Evolutionary conservation across 2,888 invertebrate genomes (phyloP), one percentile per base, ranked within the genome.

Genomic region (Rhorus exstirpatorius): DNA sequence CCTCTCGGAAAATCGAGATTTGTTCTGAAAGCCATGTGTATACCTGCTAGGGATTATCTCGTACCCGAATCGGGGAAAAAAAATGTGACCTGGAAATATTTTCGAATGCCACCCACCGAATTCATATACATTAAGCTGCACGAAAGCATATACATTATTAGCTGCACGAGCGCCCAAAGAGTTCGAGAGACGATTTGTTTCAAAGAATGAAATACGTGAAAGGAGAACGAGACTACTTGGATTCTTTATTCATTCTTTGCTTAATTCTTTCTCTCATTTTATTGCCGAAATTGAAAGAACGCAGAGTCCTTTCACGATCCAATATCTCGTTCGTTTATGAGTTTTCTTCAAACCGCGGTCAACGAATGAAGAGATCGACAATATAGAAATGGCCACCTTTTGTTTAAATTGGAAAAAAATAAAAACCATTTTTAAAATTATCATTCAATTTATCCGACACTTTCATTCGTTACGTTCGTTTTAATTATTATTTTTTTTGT

Each of bases 1-100:
- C 12, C 8, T 53, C 24, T 14, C 49, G 67, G 26, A 67, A 74
- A 68, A 74, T 67, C 67, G 12, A 31, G 60, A 79, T 74, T 79
- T 60, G 60, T 79, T 61, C 60, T 60, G 19, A 38, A 60, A 31
- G 19, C 26, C 55, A 12, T n/a, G n/a, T n/a, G n/a, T n/a, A n/a
- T n/a, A n/a, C n/a, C n/a, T n/a, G n/a, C n/a, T n/a, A 49, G 14
- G 10, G 44, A 58, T 46, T 19, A 31, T 31, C 58, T 46, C 41
- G 44, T 46, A 46, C 71, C 68, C 41, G 53, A n/a, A 68, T 68
- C 44, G 51, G n/a, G n/a, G n/a, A n/a, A 17, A 8, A 49, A 19
- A 24, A 38, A 44, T 67, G 55, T 41, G 72, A 68, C 68, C 53
- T 19, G 67, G 24, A 53, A 79, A n/a, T 68, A 4, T 26, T 53